Base-by-base conservation (phyloP, 2,888 invertebrate genomes). In the Ashinkailepas kermadecensis region DNA sequence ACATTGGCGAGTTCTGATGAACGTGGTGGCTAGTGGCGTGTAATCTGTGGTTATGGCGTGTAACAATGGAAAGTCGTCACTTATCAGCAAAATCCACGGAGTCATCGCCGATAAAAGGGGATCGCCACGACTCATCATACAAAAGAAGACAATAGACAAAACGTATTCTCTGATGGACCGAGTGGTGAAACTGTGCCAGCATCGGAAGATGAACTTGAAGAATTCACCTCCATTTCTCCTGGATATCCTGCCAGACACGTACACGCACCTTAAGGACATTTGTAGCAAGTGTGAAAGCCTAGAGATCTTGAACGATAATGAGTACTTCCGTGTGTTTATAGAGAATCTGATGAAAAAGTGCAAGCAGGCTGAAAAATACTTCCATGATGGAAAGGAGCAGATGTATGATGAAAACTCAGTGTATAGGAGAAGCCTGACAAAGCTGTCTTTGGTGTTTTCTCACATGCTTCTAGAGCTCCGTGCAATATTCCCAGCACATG, bases 81-180 rank as follows among this genome's bases (percentile, higher is more conserved):
- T 97, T 89, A 93, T 97, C 89, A 96, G 95, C 85, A 95, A 96
- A 90, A 90, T 97, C 85, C 97, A 97, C 87, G 97, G 95, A 85
- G 95, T 95, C 85, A 94, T 96, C 88, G 93, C 95, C 64, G 96
- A 96, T 87, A 91, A 91, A 78, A 91, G 91, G 88, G 90, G 91
- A 82, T 90, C 94, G 23, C 93, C 94, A 56, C 95, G 95, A 88
- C 90, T 95, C 86, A 93, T 95, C 64, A 95, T 97, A 67, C 97
- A 98, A 88, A 96, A 96, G 88, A 92, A 95, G 88, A 96, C 96
- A 85, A 90, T 98, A 85, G 97, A 98, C 89, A 98, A 98, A 89
- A 97, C 97, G 86, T 98, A 97, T 97, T 97, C 97, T 89, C 89
- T 98, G 84, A 99, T 99, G 98, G 98, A 99, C 90, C 98, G 97